Conservation (phyloP, 2,113 vertebrate species). For the Rhegmatorhina hoffmannsi region DNA sequence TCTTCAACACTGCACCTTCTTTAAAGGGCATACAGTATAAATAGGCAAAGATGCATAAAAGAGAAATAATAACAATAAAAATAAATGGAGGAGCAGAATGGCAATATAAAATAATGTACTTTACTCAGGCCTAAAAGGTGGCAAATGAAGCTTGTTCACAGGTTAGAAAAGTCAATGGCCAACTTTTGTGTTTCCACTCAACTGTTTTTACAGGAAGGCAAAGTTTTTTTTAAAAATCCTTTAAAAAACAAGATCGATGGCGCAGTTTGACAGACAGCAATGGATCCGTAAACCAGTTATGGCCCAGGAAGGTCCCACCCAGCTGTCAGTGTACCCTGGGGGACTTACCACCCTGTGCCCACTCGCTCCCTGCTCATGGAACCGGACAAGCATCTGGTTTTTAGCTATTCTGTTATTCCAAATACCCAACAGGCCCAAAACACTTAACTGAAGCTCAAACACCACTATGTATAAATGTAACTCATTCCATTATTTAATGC, state of each 20-base stretch:
- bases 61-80: neutral
- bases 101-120: neutral
- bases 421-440: neutral
- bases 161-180: neutral
- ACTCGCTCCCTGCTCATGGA: neutral
- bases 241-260: neutral
- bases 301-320: neutral
- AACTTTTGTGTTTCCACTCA: neutral
- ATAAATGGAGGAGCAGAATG: neutral
- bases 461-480: neutral
- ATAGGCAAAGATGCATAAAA: neutral
- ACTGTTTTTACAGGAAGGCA: neutral
- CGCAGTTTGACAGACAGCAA: neutral
- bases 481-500: neutral
- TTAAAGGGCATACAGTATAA: neutral
- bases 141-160: neutral
- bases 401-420: neutral
- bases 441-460: neutral
- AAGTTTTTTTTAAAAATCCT: neutral
- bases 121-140: neutral
- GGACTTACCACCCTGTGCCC: rapidly evolving
- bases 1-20: neutral
- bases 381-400: rapidly evolving
- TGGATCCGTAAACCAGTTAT: rapidly evolving
- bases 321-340: rapidly evolving